Conservation (phyloP, 2,797 vertebrate species). For the Eulemur coronatus region DNA sequence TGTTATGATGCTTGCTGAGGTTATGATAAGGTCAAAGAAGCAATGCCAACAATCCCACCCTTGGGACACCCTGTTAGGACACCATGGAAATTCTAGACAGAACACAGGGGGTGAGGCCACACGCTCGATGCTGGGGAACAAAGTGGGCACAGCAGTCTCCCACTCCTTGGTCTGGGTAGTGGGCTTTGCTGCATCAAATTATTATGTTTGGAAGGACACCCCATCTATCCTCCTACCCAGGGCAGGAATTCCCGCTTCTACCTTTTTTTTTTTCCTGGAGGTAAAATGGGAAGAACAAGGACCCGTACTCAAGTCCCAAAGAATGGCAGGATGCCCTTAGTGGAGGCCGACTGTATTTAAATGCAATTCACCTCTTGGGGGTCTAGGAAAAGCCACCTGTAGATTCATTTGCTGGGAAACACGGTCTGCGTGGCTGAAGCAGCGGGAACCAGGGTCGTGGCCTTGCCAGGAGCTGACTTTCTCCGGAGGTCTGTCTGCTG, state of each 20-base stretch:
- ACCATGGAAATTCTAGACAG: not conserved
- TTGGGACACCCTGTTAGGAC: not conserved
- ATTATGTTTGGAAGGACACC: not conserved
- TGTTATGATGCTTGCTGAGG: not conserved
- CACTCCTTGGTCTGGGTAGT: not conserved
- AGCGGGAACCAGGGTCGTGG: constrained; percentile 78
- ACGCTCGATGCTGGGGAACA: not conserved
- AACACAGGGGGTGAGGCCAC: not conserved
- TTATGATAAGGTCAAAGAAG: not conserved
- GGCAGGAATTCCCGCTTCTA: not conserved
- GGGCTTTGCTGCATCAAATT: not conserved
- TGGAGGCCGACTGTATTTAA: constrained; percentile 62
- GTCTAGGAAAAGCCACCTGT: constrained; percentile 78
- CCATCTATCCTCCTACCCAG: not conserved
- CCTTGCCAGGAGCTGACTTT: constrained; percentile 83
- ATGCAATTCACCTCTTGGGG: constrained; percentile 70
- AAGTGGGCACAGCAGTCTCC: not conserved
- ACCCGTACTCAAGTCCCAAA: not conserved
- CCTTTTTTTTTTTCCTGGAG: not conserved
- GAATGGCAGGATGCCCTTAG: not conserved
- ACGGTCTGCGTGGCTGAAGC: constrained; percentile 78
- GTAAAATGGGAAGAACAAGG: not conserved
- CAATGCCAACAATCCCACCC: not conserved
- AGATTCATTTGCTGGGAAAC: constrained; percentile 90
- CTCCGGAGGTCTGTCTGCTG: constrained; percentile 89